These are phyloP conservation scores for Poecilia wingei DNA, from an alignment of 2,797 vertebrate genomes.

Conservation along the genomic window DNA sequence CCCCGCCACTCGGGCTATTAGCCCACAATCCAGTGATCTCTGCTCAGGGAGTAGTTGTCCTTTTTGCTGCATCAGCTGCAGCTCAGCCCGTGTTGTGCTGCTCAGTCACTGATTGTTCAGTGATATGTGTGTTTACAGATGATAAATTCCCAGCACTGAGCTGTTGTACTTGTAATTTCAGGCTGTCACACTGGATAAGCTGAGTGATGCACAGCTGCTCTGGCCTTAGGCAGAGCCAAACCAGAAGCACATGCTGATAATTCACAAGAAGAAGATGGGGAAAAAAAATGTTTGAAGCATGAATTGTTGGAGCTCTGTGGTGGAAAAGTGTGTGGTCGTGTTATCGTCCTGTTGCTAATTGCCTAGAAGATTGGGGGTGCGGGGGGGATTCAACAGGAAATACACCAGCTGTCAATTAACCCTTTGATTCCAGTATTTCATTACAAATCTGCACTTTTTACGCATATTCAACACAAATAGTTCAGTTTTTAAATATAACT, in stretches of 20 bases:
- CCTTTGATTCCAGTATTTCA: slow-evolving; percentile 24
- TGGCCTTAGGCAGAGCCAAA: slow-evolving; percentile 46
- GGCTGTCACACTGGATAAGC: slow-evolving; percentile 73
- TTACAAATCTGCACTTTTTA: slow-evolving; percentile 31
- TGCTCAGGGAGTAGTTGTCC: slow-evolving; percentile 48
- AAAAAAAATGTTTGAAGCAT: slow-evolving; percentile 75
- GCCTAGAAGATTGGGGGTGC: slow-evolving; percentile 75
- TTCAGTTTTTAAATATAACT: neutral
- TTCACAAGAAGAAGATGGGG: slow-evolving; percentile 58
- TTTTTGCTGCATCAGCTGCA: slow-evolving; percentile 51
- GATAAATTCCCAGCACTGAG: slow-evolving; percentile 64
- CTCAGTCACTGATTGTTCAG: slow-evolving; percentile 63
- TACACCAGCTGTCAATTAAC: slow-evolving; percentile 68
- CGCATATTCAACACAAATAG: neutral
- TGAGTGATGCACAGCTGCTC: slow-evolving; percentile 81
- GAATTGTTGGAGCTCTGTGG: slow-evolving; percentile 75
- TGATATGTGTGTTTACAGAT: slow-evolving; percentile 63
- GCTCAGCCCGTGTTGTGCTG: slow-evolving; percentile 51
- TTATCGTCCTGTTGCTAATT: slow-evolving; percentile 80
- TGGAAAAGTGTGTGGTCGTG: slow-evolving; percentile 82
- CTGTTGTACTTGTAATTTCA: slow-evolving; percentile 63
- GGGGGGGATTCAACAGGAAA: slow-evolving; percentile 83
- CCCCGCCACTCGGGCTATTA: slow-evolving; percentile 57
- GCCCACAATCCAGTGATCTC: slow-evolving; percentile 59
- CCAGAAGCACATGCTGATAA: slow-evolving; percentile 74